Evolutionary conservation across 2,113 vertebrate species (phyloP).

Genomic region (Lichenostomus cassidix): DNA sequence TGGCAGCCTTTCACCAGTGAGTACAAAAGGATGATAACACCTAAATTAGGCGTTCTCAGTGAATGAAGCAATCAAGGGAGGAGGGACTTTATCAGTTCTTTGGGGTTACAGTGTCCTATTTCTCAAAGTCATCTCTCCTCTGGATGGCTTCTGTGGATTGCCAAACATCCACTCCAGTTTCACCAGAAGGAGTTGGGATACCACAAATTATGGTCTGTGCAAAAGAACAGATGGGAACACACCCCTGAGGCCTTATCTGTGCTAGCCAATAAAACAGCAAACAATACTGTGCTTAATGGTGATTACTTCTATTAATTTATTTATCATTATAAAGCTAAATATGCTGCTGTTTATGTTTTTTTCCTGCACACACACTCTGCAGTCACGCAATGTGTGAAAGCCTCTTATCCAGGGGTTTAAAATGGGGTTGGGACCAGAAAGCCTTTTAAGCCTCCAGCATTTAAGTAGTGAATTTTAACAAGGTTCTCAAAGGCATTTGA

Average conservation of each 20-base stretch:
- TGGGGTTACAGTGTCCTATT: background rate
- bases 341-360: background rate
- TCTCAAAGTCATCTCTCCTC: background rate
- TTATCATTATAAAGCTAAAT: background rate
- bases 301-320: background rate
- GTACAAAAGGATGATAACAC: conserved; percentile 55
- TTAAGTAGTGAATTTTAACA: background rate
- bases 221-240: background rate
- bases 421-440: background rate
- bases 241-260: background rate
- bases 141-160: background rate
- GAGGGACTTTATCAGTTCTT: background rate
- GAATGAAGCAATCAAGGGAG: background rate
- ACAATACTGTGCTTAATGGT: background rate
- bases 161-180: background rate
- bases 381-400: background rate
- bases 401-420: background rate
- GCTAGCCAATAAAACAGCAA: background rate
- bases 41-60: background rate
- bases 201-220: background rate
- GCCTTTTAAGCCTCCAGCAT: background rate
- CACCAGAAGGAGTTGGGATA: background rate
- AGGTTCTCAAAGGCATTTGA: background rate
- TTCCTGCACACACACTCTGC: background rate
- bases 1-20: conserved; percentile 96